Evolutionary conservation across 2,888 invertebrate species (phyloP).

Genomic region (Pollenia labialis): DNA sequence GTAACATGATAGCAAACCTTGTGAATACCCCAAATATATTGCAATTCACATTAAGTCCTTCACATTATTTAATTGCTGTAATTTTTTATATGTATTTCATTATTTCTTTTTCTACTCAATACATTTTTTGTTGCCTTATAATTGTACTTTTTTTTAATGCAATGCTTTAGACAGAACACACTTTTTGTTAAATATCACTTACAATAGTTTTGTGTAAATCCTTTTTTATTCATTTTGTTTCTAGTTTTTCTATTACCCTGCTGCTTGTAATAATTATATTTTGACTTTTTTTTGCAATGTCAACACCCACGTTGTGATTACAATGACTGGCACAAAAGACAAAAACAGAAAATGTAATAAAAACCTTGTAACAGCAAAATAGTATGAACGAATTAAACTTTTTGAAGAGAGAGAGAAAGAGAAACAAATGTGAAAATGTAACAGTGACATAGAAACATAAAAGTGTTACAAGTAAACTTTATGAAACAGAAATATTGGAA

Average conservation of each 20-base stretch:
- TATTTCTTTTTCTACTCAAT: background rate
- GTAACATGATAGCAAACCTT: too few species aligned
- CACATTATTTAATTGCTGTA: too few species aligned
- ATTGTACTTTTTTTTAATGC: background rate
- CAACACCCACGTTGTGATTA: conserved; percentile 43
- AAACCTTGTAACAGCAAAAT: background rate
- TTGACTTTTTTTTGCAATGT: conserved; percentile 42
- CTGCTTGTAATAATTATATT: conserved; percentile 58
- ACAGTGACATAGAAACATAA: conserved; percentile 33
- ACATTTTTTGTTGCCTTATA: conserved; percentile 6
- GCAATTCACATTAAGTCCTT: too few species aligned
- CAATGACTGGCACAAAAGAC: conserved; percentile 2
- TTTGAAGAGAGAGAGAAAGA: background rate
- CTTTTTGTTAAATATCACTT: conserved; percentile 30
- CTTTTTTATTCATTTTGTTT: conserved; percentile 14
- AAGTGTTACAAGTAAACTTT: background rate
- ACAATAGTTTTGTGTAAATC: conserved; percentile 21
- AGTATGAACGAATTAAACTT: conserved; percentile 25
- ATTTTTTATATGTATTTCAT: background rate
- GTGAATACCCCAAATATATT: too few species aligned
- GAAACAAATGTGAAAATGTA: conserved; percentile 17
- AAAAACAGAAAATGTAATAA: conserved; percentile 15
- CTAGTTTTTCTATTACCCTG: conserved; percentile 16
- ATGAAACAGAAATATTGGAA: background rate
- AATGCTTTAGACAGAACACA: background rate